These are phyloP conservation scores for Phyllotreta striolata DNA, from an alignment of 2,888 invertebrate species.

Conservation along the genomic window DNA sequence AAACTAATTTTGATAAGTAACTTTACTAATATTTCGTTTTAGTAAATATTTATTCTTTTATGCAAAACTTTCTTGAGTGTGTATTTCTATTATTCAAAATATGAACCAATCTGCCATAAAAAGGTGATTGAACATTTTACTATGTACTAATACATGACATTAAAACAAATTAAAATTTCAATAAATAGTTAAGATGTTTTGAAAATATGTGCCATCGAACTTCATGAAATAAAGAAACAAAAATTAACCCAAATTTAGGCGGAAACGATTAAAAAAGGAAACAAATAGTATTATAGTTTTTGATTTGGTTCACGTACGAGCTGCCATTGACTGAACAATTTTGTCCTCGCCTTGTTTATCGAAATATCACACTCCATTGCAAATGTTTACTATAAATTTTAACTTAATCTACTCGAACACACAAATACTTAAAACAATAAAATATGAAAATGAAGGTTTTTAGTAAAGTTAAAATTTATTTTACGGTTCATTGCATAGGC, in stretches of 20 bases:
- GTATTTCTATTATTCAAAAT: too few relatives aligned
- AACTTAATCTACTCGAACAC: slow-evolving; percentile 29
- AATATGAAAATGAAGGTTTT: slow-evolving; percentile 21
- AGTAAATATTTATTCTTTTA: too few relatives aligned
- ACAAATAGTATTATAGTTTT: slow-evolving; percentile 6
- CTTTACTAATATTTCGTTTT: too few relatives aligned
- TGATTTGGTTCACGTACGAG: slow-evolving; percentile 17
- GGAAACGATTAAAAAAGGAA: background rate
- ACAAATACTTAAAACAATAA: slow-evolving; percentile 18
- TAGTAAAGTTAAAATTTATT: slow-evolving; percentile 1
- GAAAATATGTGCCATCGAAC: too few relatives aligned
- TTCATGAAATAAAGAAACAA: too few relatives aligned
- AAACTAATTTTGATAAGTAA: too few relatives aligned
- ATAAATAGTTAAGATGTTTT: too few relatives aligned
- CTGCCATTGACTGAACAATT: slow-evolving; percentile 27
- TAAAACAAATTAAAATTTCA: too few relatives aligned
- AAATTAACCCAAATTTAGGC: background rate
- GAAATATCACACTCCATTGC: slow-evolving; percentile 32
- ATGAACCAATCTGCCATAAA: too few relatives aligned
- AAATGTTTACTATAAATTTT: slow-evolving; percentile 40
- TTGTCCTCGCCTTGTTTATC: slow-evolving; percentile 31
- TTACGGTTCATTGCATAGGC: slow-evolving; percentile 11
- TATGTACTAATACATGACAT: too few relatives aligned
- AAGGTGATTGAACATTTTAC: too few relatives aligned
- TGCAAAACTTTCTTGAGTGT: too few relatives aligned